Evolutionary conservation across 1,140 invertebrate species (phyloP).

Genomic region (Phortica variegata): DNA sequence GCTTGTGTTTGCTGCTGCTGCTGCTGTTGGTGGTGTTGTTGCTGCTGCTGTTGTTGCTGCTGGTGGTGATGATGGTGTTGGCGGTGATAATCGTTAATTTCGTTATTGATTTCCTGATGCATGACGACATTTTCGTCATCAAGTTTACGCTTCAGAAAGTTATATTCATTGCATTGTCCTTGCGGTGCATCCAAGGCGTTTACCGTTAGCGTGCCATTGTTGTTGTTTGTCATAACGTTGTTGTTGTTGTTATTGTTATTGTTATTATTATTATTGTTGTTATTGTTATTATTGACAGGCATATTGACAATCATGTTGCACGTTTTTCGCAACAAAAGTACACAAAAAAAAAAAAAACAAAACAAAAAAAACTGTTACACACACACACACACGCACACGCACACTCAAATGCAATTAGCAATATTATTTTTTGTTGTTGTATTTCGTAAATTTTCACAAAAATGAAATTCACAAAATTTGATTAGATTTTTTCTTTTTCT

Average conservation of each 20-base stretch:
- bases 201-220: slow-evolving; percentile 1
- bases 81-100: too few species aligned
- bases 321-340: not conserved
- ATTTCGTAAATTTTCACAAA: too few species aligned
- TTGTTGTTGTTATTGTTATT: slow-evolving; percentile 15
- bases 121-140: too few species aligned
- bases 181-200: not conserved
- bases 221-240: too few species aligned
- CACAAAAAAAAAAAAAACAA: slow-evolving; percentile 25
- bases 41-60: slow-evolving; percentile 10
- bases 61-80: slow-evolving; percentile 16
- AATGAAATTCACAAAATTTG: too few species aligned
- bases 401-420: too few species aligned
- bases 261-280: slow-evolving; percentile 5
- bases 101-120: too few species aligned
- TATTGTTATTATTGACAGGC: slow-evolving; percentile 23
- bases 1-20: slow-evolving; percentile 8
- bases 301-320: slow-evolving; percentile 42
- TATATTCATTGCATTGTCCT: slow-evolving; percentile 29
- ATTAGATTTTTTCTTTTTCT: too few species aligned
- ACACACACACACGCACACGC: too few species aligned
- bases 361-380: too few species aligned
- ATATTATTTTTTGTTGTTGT: too few species aligned
- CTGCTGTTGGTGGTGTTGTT: slow-evolving; percentile 2
- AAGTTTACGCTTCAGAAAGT: slow-evolving; percentile 32